These are phyloP conservation scores for Geophilus truncorum DNA, from an alignment of 2,888 invertebrate genomes.

Conservation along the genomic window DNA sequence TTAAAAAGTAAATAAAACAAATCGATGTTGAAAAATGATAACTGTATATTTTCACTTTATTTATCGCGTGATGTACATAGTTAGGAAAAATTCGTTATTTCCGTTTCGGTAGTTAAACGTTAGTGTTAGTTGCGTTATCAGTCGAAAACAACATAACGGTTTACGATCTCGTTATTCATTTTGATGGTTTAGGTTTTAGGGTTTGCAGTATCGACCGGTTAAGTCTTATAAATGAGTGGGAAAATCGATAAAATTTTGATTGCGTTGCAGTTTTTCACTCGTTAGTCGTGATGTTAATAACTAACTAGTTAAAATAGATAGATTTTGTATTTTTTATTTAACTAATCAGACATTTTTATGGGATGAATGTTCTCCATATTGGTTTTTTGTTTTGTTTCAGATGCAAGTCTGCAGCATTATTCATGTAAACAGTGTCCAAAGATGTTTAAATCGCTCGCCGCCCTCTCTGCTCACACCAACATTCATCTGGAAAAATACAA, in stretches of 20 bases:
- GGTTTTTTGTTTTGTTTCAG: neutral
- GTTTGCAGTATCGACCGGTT: neutral
- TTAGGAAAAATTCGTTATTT: too few species aligned
- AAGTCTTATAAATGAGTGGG: too few species aligned
- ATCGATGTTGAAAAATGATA: too few species aligned
- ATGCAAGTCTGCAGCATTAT: neutral
- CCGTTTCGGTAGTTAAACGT: too few species aligned
- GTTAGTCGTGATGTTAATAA: too few species aligned
- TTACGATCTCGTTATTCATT: neutral
- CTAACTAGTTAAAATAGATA: neutral
- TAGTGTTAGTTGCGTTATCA: neutral
- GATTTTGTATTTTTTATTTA: neutral
- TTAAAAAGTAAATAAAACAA: neutral
- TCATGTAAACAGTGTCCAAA: constrained; percentile 25
- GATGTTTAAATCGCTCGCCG: constrained; percentile 25
- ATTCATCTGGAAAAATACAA: constrained; percentile 27
- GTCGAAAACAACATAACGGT: neutral
- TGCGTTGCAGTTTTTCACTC: too few species aligned
- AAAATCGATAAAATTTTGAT: too few species aligned
- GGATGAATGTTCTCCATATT: neutral
- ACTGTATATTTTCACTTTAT: too few species aligned
- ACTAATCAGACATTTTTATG: neutral
- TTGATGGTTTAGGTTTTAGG: neutral
- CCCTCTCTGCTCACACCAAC: constrained; percentile 28
- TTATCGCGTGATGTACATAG: neutral